Evolutionary conservation across 2,797 vertebrate genomes (phyloP), one percentile per base, ranked within the genome.

Genomic region (Labroides dimidiatus): DNA sequence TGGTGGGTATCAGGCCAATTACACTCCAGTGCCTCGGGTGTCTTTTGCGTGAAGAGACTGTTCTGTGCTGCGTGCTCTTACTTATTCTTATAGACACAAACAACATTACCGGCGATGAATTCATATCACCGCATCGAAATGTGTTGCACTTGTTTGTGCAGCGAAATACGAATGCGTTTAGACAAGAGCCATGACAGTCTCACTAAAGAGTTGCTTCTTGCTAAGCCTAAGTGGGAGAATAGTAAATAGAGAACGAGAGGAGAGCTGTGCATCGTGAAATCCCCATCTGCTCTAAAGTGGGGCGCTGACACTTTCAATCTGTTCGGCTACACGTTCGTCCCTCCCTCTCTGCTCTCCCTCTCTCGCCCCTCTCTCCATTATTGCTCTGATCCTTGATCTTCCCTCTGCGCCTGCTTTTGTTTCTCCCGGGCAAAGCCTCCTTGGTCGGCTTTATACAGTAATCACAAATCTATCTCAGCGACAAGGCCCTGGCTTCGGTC

Each of bases 241-340:
- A 78, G 87, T 90, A 90, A 93, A 91, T 87, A 90, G 77, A 82
- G 74, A 83, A 84, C 48, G 72, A 81, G 84, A 75, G 83, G 70
- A 69, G 77, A 82, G 71, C 78, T 63, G 84, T 63, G 71, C 85
- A 84, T 91, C 60, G 81, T 91, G 76, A 93, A 91, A 92, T 90
- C 87, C 87, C 87, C 91, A 91, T 93, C 90, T 92, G 90, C 80
- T 88, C 72, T 82, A 70, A 87, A 89, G 82, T 85, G 87, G 84
- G 76, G 84, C 80, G 77, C 85, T 91, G 91, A 89, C 91, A 90
- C 89, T 85, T 87, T 89, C 87, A 90, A 90, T 92, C 87, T 93
- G 89, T 87, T 87, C 54, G 66, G 67, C 64, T 82, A 71, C 30
- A 27, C 58, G 19, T 76, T 78, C 19, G 60, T 80, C 81, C 75